These are phyloP conservation scores for Numenius arquata DNA, from an alignment of 2,113 vertebrate species.

Conservation along the genomic window DNA sequence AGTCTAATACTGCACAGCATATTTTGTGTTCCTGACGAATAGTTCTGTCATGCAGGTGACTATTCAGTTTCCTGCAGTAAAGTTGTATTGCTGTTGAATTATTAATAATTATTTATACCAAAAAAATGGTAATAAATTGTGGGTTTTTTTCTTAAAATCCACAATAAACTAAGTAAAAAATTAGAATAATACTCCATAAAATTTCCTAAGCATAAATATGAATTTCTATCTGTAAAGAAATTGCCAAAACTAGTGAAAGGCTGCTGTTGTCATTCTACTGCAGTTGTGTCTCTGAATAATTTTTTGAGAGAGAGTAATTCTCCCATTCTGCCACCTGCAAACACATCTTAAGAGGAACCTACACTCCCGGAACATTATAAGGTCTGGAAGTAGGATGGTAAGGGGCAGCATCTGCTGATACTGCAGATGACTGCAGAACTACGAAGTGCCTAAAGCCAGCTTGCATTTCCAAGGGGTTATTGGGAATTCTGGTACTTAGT, in stretches of 20 bases:
- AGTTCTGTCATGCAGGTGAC: neutral
- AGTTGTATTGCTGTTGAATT: neutral
- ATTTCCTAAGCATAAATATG: neutral
- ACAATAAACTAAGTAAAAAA: neutral
- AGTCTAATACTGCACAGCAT: neutral
- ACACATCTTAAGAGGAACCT: neutral
- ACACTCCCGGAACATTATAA: neutral
- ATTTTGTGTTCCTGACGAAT: neutral
- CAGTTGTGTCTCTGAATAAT: neutral
- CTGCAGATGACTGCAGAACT: neutral
- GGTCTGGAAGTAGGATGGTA: neutral
- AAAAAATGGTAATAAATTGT: neutral
- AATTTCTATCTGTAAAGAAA: neutral
- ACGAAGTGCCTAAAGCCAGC: neutral
- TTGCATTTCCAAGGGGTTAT: neutral
- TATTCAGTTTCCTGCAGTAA: neutral
- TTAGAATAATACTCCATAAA: neutral
- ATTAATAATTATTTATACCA: neutral
- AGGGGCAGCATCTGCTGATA: neutral
- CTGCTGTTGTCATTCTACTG: neutral
- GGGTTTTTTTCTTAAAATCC: neutral
- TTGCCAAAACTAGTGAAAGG: neutral
- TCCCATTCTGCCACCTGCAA: neutral
- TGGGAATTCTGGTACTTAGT: neutral
- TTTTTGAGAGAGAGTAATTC: neutral